Conservation (phyloP, 2,797 vertebrate species). For the Lophura swinhoii region DNA sequence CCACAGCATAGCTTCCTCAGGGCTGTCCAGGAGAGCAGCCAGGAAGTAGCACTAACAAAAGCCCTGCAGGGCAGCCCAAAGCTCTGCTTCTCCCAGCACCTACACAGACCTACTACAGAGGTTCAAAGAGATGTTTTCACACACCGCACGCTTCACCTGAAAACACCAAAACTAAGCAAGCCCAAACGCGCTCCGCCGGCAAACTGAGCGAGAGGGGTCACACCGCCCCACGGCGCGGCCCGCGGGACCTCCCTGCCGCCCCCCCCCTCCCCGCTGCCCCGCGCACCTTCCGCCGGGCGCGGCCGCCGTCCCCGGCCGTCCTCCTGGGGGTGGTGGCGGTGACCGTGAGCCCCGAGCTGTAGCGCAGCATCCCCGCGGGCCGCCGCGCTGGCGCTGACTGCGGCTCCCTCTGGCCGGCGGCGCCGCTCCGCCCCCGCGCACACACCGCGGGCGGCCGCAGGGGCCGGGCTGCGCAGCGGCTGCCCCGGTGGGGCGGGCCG, state of each 20-base stretch:
- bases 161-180: background rate
- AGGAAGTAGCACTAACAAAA: background rate
- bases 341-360: slow-evolving; percentile 75
- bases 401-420: background rate
- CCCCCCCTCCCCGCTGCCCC: background rate
- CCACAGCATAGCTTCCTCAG: background rate
- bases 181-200: background rate
- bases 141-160: background rate
- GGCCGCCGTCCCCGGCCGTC: slow-evolving; percentile 8
- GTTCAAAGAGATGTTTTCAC: background rate
- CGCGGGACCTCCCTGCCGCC: background rate
- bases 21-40: background rate
- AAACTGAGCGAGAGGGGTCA: accelerated
- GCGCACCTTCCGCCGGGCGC: slow-evolving; percentile 71
- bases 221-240: background rate
- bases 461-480: background rate
- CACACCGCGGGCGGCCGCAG: slow-evolving; percentile 8
- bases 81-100: background rate
- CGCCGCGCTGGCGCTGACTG: background rate
- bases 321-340: slow-evolving; percentile 56
- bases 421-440: slow-evolving; percentile 25
- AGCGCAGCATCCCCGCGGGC: slow-evolving; percentile 73
- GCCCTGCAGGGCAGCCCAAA: background rate
- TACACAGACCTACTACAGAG: background rate
- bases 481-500: background rate